Percentiles rank a stretch among this genome's conserved stretches.
These are phyloP conservation scores for Ceraclea dissimilis DNA, from an alignment of 2,888 invertebrate species.

Conservation along the genomic window DNA sequence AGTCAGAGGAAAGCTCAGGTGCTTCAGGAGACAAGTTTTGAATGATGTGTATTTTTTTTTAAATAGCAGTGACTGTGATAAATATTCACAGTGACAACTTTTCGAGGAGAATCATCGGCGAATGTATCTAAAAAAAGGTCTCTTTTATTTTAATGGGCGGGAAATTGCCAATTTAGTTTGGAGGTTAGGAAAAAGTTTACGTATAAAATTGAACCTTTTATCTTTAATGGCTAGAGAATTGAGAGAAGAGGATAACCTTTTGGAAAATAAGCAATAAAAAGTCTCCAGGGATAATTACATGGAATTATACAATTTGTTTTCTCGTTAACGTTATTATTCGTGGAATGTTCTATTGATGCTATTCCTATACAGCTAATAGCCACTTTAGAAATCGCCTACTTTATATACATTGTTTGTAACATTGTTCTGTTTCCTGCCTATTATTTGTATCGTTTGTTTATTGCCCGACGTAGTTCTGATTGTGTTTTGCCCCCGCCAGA, in stretches of 20 bases:
- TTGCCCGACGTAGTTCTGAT: too few species aligned
- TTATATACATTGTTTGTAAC: not conserved
- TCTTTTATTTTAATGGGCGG: not conserved
- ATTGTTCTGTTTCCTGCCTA: not conserved
- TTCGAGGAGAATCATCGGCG: not conserved
- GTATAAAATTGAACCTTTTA: conserved; percentile 1
- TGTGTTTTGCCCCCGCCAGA: too few species aligned
- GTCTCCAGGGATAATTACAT: not conserved
- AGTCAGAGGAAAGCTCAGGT: too few species aligned
- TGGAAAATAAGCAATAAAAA: conserved; percentile 1
- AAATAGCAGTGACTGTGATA: too few species aligned
- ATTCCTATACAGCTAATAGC: too few species aligned
- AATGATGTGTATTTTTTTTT: too few species aligned
- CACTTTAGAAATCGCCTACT: not conserved
- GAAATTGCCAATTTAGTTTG: conserved; percentile 1
- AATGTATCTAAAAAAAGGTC: not conserved
- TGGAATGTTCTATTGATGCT: too few species aligned
- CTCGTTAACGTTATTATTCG: not conserved
- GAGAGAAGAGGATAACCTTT: not conserved
- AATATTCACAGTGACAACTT: too few species aligned
- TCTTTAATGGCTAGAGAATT: not conserved
- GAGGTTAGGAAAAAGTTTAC: not conserved
- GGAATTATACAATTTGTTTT: not conserved
- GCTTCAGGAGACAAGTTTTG: too few species aligned
- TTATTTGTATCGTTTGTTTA: not conserved